Evolutionary conservation across 2,113 vertebrate genomes (phyloP).

Genomic region (Petroica traversi): DNA sequence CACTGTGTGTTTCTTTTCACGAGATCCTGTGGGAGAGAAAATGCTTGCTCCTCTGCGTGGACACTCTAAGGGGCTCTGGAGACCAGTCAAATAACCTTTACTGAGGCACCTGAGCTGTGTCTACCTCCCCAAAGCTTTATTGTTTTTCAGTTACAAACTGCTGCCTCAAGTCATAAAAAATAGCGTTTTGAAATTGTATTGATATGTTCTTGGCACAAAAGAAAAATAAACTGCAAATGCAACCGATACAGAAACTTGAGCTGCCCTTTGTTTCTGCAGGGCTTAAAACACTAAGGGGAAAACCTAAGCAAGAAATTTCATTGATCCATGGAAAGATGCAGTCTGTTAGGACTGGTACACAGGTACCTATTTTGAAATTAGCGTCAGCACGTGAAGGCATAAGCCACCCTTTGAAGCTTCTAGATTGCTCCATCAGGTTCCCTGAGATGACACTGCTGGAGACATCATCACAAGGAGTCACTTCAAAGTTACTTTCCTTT

Average conservation of each 20-base stretch:
- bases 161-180: constrained; percentile 32
- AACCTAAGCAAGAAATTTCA: constrained; percentile 20
- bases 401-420: not conserved
- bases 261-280: constrained; percentile 26
- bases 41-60: not conserved
- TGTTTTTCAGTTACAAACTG: constrained; percentile 21
- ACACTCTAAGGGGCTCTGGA: not conserved
- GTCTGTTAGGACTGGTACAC: not conserved
- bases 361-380: not conserved
- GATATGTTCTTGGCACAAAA: constrained; percentile 40
- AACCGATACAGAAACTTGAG: constrained; percentile 29
- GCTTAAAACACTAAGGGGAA: not conserved
- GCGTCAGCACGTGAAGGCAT: not conserved
- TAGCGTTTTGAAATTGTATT: not conserved
- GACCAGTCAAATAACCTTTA: not conserved
- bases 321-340: not conserved
- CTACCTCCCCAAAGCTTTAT: not conserved
- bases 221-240: constrained; percentile 22
- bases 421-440: not conserved
- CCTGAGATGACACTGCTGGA: not conserved
- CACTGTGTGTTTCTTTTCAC: not conserved
- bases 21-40: not conserved
- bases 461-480: not conserved
- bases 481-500: not conserved
- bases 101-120: not conserved